A percentile compares a stretch with the other conserved stretches of the same genome.
These are phyloP conservation scores for Neodontobutis hainanensis DNA, from an alignment of 2,113 vertebrate species.

Conservation along the genomic window DNA sequence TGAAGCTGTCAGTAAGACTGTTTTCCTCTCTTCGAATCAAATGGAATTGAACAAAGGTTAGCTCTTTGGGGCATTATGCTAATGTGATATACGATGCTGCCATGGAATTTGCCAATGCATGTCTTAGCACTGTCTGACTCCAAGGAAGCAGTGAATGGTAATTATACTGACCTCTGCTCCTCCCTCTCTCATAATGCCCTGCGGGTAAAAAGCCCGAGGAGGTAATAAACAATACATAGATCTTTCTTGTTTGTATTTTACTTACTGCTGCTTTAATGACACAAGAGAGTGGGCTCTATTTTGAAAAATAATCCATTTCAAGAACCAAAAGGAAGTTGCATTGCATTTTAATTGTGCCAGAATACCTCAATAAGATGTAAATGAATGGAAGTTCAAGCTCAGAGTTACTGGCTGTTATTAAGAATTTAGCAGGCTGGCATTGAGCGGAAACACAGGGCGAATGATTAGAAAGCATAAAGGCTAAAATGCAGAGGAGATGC, in stretches of 20 bases:
- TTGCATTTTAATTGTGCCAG: constrained; percentile 88
- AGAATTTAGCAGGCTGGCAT: constrained; percentile 92
- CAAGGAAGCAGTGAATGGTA: constrained; percentile 72
- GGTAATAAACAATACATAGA: constrained; percentile 79
- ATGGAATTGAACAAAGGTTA: constrained; percentile 77
- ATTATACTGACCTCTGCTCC: constrained; percentile 77
- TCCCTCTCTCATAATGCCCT: constrained; percentile 72
- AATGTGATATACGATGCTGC: constrained; percentile 75
- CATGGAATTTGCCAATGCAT: constrained; percentile 75
- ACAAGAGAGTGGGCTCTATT: constrained; percentile 53
- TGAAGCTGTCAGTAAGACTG: constrained; percentile 65
- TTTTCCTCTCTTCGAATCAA: constrained; percentile 71
- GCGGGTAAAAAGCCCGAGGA: constrained; percentile 73
- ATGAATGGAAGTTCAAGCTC: constrained; percentile 87
- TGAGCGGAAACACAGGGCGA: constrained; percentile 87
- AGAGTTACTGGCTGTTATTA: constrained; percentile 93
- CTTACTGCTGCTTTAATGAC: constrained; percentile 61
- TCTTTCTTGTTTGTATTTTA: constrained; percentile 74
- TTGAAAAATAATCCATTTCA: constrained; percentile 59
- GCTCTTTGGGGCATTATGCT: constrained; percentile 76
- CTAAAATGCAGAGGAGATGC: constrained; percentile 75
- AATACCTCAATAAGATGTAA: constrained; percentile 93
- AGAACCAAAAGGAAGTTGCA: constrained; percentile 53
- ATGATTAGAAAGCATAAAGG: constrained; percentile 90
- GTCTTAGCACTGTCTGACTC: constrained; percentile 73